Conservation (phyloP, 2,888 invertebrate genomes). For the Platerodrilus igneus region DNA sequence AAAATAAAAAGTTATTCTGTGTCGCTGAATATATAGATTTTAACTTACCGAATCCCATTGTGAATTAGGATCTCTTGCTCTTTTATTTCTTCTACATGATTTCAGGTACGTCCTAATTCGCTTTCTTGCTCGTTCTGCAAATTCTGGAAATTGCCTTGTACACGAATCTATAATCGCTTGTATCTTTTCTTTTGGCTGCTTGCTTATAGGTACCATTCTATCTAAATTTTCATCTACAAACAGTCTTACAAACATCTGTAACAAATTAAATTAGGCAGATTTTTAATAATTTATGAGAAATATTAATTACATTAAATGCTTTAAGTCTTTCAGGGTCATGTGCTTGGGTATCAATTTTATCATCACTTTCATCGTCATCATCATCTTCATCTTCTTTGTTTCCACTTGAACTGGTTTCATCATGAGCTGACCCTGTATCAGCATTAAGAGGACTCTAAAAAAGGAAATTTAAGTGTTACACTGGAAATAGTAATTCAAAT, state of each 20-base stretch:
- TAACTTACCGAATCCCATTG: constrained; percentile 87
- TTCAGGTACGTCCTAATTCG: constrained; percentile 92
- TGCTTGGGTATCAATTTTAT: constrained; percentile 80
- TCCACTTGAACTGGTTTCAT: constrained; percentile 84
- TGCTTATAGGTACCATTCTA: constrained; percentile 93
- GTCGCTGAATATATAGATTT: too few relatives aligned
- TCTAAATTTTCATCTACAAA: constrained; percentile 97
- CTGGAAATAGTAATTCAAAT: too few relatives aligned
- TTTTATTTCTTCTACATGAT: constrained; percentile 90
- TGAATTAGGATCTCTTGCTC: constrained; percentile 75
- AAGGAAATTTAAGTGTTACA: too few relatives aligned
- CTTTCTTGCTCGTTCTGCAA: constrained; percentile 90
- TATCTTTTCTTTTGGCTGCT: constrained; percentile 96
- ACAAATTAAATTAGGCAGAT: constrained; percentile 24
- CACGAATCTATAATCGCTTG: constrained; percentile 97
- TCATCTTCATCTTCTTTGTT: constrained; percentile 81
- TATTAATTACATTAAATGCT: constrained; percentile 89
- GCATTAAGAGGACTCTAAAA: constrained; percentile 64
- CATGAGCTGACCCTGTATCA: constrained; percentile 67
- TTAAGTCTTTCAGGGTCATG: constrained; percentile 91
- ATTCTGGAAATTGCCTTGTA: constrained; percentile 94
- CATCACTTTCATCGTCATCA: constrained; percentile 88
- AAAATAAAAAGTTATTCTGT: constrained; percentile 8
- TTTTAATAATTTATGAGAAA: constrained; percentile 4
- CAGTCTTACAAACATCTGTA: constrained; percentile 93